These are phyloP conservation scores for Erethizon dorsatum DNA, from an alignment of 2,797 vertebrate genomes.

Conservation along the genomic window DNA sequence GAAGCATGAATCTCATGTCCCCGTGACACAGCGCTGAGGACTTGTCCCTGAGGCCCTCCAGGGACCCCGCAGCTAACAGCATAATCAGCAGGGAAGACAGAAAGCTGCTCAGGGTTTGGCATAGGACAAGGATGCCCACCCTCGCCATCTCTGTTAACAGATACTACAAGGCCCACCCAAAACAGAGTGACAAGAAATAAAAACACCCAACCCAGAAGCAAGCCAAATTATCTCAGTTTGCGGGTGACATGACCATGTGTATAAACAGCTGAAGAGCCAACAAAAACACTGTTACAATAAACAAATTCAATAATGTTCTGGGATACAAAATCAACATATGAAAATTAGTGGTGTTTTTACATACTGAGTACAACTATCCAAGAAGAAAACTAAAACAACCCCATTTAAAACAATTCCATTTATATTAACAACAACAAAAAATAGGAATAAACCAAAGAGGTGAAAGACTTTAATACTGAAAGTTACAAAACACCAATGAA, in stretches of 20 bases:
- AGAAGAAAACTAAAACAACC: not conserved
- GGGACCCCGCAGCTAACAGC: not conserved
- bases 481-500: not conserved
- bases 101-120: not conserved
- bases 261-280: not conserved
- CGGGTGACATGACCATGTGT: not conserved
- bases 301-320: not conserved
- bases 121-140: not conserved
- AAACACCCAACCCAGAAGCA: not conserved
- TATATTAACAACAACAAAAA: not conserved
- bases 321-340: not conserved
- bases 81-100: not conserved
- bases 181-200: not conserved
- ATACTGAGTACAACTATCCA: not conserved
- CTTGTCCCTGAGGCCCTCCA: not conserved
- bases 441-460: not conserved
- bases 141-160: not conserved
- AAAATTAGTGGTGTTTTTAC: not conserved
- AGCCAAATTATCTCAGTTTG: not conserved
- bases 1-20: not conserved
- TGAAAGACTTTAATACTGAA: not conserved
- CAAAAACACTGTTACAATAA: not conserved
- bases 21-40: not conserved
- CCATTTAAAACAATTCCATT: not conserved
- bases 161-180: not conserved